Evolutionary conservation across 2,113 vertebrate genomes (phyloP), one percentile per base, ranked within the genome.

Genomic region (Alligator mississippiensis): DNA sequence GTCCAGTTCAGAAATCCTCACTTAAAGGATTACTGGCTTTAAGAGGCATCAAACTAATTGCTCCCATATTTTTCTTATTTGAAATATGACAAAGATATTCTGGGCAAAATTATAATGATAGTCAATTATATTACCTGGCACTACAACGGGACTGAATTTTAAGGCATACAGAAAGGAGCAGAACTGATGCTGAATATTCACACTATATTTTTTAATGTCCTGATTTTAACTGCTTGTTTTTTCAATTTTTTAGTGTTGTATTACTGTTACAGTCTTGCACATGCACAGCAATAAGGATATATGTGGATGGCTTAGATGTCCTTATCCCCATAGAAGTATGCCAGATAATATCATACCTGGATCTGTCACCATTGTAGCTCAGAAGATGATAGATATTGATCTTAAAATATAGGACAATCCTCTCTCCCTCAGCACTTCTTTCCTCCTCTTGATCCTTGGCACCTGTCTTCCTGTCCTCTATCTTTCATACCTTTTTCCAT

Each of bases 91-190:
- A 62, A 95, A 90, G 85, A 93, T 79, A 22, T 58, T 72, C 60
- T 79, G 28, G 83, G 19, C 25, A 72, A 47, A 90, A n/a, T 18
- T 57, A 54, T 0, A 14, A 30, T 83, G 91, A 86, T 68, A 24
- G 93, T 94, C n/a, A 77, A 14, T 78, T 93, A 59, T 80, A 93
- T 68, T 88, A 88, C 21, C 76, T 92, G 90, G 87, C 92, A 86
- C n/a, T 64, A 15, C n/a, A 95, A 94, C 61, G 93, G 93, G 79
- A 83, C 78, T 91, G 27, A 85, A 80, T 82, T 89, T 93, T n/a
- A 91, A 80, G 38, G 86, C 47, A 25, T 2, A 4, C 93, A 92
- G 82, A 81, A 90, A 92, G 58, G 22, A 87, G 58, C 13, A 90
- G 11, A 6, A 66, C n/a, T 66, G n/a, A 66, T 13, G 28, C n/a